These are phyloP conservation scores for Hycleus cichorii DNA, from an alignment of 1,140 invertebrate species.

Conservation along the genomic window DNA sequence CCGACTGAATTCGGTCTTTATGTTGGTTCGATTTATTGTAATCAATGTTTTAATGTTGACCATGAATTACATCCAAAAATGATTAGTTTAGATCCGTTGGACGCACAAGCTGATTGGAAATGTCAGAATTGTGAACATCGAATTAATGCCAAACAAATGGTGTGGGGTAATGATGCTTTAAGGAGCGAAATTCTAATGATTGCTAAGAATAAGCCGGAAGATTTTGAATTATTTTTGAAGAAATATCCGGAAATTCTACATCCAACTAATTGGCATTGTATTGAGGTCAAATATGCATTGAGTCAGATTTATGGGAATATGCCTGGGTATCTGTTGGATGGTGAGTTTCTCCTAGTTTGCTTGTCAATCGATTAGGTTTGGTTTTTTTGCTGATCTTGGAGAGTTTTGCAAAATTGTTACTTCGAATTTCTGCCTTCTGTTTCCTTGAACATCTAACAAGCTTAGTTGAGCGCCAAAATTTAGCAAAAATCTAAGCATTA, in stretches of 20 bases:
- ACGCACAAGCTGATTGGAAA: constrained; percentile 51
- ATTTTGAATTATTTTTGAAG: constrained; percentile 53
- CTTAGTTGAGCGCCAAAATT: too few species aligned
- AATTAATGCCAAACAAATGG: constrained; percentile 48
- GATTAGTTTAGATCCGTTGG: constrained; percentile 51
- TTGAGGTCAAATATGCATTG: constrained; percentile 59
- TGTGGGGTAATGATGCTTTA: constrained; percentile 50
- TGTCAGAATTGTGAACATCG: constrained; percentile 51
- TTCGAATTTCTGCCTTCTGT: too few species aligned
- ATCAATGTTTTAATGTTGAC: constrained; percentile 43
- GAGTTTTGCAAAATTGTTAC: too few species aligned
- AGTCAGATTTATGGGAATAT: constrained; percentile 57
- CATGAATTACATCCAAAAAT: constrained; percentile 41
- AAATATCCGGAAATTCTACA: constrained; percentile 51
- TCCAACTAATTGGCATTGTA: constrained; percentile 52
- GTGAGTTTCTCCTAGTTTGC: not conserved
- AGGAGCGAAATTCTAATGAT: constrained; percentile 50
- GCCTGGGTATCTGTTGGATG: constrained; percentile 37
- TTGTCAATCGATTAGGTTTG: too few species aligned
- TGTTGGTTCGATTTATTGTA: constrained; percentile 53
- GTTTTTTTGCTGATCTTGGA: too few species aligned
- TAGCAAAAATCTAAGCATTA: too few species aligned
- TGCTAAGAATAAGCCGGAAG: constrained; percentile 45
- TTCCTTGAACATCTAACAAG: too few species aligned
- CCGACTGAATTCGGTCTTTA: constrained; percentile 54